Conservation (phyloP, 2,797 vertebrate genomes). For the Paedocypris micromegethes region DNA sequence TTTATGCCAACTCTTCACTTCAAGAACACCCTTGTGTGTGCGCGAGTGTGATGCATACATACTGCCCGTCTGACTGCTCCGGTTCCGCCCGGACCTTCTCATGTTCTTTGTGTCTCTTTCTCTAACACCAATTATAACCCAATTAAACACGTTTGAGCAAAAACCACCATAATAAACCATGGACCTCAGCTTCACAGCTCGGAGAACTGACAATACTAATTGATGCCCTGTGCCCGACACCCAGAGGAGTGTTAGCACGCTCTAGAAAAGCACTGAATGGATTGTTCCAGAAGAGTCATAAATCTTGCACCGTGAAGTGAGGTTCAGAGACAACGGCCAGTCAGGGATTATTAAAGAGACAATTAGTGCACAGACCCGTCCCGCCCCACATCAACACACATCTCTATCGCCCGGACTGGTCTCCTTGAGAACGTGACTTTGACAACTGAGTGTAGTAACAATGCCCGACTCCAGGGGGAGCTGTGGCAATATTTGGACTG, state of each 20-base stretch:
- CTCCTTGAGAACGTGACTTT: neutral
- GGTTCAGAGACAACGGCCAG: conserved; percentile 13
- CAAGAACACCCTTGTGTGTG: conserved; percentile 8
- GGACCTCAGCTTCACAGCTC: conserved; percentile 22
- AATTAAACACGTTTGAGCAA: conserved; percentile 39
- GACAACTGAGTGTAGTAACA: conserved; percentile 16
- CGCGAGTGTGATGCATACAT: conserved; percentile 6
- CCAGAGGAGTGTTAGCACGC: conserved; percentile 14
- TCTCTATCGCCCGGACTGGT: neutral
- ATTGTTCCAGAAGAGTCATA: conserved; percentile 36
- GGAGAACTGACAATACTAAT: conserved; percentile 28
- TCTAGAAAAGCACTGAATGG: conserved; percentile 19
- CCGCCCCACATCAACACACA: neutral
- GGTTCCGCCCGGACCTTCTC: conserved; percentile 22
- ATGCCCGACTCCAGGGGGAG: neutral
- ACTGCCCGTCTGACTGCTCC: conserved; percentile 17
- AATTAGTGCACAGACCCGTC: conserved; percentile 30
- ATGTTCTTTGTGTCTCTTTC: neutral
- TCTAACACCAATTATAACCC: conserved; percentile 27
- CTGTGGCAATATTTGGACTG: conserved; percentile 30
- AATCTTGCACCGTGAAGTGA: conserved; percentile 35
- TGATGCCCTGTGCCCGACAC: conserved; percentile 28
- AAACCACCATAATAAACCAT: conserved; percentile 16
- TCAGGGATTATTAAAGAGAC: conserved; percentile 40
- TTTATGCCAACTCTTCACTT: conserved; percentile 32